phyloP scores from a whole-genome alignment of 2,113 vertebrate species.

The Gnathonemus echidnorhynchus region DNA sequence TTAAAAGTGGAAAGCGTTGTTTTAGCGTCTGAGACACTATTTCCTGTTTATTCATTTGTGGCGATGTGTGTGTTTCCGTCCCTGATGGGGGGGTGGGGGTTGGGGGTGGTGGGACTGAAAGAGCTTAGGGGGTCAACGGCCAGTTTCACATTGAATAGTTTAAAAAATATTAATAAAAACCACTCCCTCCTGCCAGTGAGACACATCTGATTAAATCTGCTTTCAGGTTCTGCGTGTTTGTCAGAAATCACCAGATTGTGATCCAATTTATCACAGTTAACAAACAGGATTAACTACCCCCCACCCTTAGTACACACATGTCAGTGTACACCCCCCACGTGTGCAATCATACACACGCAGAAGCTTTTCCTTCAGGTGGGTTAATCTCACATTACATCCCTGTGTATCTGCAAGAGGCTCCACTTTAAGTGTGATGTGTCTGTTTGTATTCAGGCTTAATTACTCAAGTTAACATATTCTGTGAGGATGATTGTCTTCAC shows the following conservation, averaged over 20 bases:
- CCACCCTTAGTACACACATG: not conserved
- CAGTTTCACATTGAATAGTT: not conserved
- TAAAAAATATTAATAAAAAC: not conserved
- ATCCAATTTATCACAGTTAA: not conserved
- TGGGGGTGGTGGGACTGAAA: not conserved
- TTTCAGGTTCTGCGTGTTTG: not conserved
- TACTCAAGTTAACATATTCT: not conserved
- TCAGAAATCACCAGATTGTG: not conserved
- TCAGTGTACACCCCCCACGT: not conserved
- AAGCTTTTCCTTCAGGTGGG: not conserved
- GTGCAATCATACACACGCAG: not conserved
- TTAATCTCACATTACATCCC: not conserved
- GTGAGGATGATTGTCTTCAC: not conserved
- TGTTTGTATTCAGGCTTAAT: conserved; percentile 4
- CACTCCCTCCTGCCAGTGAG: not conserved
- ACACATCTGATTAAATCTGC: not conserved
- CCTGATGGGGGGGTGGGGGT: not conserved
- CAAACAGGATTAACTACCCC: not conserved
- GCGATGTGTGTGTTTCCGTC: not conserved
- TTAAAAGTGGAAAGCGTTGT: not conserved
- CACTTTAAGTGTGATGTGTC: not conserved
- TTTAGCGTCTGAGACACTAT: not conserved
- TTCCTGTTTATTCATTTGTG: not conserved
- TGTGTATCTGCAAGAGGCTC: not conserved
- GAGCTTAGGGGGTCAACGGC: not conserved